Evolutionary conservation across 92 coral and sea anemone genomes (phyloP).

Genomic region (Desmophyllum pertusum): DNA sequence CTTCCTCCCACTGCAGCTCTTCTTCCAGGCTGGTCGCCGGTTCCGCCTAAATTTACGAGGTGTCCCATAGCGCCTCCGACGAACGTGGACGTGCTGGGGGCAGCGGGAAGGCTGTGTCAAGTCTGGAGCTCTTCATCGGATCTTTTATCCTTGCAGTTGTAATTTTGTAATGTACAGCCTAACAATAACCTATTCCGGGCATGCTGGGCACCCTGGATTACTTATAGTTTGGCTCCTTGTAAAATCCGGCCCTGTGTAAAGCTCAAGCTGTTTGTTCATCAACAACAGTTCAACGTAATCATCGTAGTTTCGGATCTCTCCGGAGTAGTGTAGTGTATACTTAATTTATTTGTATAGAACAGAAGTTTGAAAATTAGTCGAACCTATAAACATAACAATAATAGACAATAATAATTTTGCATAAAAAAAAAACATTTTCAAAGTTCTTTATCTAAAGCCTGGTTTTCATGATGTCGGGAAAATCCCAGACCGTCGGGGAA

Average conservation of each 20-base stretch:
- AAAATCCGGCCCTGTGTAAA: too few species aligned
- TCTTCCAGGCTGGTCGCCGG: neutral
- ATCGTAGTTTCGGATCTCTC: neutral
- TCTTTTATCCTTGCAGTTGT: constrained; percentile 8
- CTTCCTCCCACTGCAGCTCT: constrained; percentile 28
- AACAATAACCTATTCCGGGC: neutral
- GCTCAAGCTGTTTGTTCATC: neutral
- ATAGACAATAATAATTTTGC: neutral
- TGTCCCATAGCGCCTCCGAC: constrained; percentile 19
- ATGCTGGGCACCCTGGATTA: neutral
- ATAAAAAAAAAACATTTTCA: too few species aligned
- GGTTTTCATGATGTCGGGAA: too few species aligned
- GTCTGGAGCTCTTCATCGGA: neutral
- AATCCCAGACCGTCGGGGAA: too few species aligned
- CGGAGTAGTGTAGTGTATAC: neutral
- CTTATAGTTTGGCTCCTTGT: neutral
- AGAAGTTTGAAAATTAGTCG: neutral
- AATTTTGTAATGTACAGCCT: neutral
- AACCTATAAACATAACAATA: neutral
- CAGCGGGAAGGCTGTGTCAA: neutral
- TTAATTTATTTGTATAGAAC: neutral
- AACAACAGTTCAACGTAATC: neutral
- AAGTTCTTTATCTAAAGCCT: neutral
- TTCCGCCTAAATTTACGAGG: constrained; percentile 2
- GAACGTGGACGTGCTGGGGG: neutral